Conservation (phyloP, 2,888 invertebrate genomes). For the Apantesis nais region DNA sequence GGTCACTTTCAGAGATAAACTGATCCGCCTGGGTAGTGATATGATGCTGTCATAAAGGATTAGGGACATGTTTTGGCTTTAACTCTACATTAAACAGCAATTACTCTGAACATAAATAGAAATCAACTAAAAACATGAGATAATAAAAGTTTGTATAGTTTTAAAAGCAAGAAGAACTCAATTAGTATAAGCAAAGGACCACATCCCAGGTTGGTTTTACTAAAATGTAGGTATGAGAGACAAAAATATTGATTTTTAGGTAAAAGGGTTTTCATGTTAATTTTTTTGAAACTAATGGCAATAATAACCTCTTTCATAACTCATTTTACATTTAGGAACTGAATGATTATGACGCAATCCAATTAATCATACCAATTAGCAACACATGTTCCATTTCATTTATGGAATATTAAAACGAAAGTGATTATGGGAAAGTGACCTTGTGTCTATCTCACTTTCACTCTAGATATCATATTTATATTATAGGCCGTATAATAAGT, state of each 20-base stretch:
- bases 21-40: neutral
- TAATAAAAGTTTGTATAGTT: too few relatives aligned
- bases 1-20: neutral
- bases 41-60: neutral
- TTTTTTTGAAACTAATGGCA: neutral
- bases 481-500: neutral
- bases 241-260: neutral
- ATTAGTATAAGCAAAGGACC: neutral
- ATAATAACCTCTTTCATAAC: neutral
- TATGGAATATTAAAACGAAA: conserved; percentile 1
- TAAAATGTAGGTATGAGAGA: neutral
- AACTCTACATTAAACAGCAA: neutral
- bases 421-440: neutral
- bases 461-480: neutral
- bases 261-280: neutral
- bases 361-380: neutral
- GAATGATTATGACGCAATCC: conserved; percentile 1
- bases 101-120: neutral
- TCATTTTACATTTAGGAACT: neutral
- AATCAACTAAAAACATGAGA: too few relatives aligned
- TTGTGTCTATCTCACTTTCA: neutral
- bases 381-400: neutral
- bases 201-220: neutral
- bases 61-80: neutral
- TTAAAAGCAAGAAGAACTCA: neutral